These are phyloP conservation scores for Caenorhabditis remanei DNA, from an alignment of 1,140 invertebrate genomes.

Conservation along the genomic window DNA sequence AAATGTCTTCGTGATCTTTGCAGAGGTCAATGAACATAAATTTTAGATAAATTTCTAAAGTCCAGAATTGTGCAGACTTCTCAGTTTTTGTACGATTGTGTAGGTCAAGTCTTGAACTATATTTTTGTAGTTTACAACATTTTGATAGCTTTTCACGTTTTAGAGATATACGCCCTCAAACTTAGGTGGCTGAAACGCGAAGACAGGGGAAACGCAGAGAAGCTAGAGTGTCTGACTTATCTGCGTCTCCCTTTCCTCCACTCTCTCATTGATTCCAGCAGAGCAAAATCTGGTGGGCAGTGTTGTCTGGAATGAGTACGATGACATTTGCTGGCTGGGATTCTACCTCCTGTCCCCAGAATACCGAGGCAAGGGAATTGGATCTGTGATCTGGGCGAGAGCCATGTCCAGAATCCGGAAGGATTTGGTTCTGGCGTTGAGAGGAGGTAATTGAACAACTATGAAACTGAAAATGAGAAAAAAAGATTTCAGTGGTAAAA, in stretches of 20 bases:
- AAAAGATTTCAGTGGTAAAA: background rate
- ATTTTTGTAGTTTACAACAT: no score
- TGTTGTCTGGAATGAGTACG: conserved; percentile 62
- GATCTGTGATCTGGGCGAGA: conserved; percentile 40
- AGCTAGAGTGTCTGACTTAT: no score
- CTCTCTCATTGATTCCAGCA: background rate
- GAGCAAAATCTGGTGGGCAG: conserved; percentile 31
- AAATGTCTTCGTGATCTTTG: conserved; percentile 10
- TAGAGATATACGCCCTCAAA: no score
- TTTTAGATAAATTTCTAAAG: no score
- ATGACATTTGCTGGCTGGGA: conserved; percentile 53
- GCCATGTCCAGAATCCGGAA: conserved; percentile 49
- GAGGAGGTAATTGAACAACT: conserved; percentile 43
- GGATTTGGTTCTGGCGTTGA: conserved; percentile 35
- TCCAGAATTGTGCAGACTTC: no score
- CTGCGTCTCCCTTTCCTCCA: no score
- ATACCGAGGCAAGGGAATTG: conserved; percentile 54
- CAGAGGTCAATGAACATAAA: background rate
- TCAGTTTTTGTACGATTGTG: no score
- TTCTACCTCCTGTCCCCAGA: conserved; percentile 27
- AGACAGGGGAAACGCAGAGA: no score
- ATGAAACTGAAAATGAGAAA: background rate
- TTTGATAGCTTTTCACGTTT: no score
- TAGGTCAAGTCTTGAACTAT: no score
- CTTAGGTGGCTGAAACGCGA: no score